A percentile compares a stretch with the other conserved stretches of the same genome.
Evolutionary conservation across 2,113 vertebrate species (phyloP).

Genomic region (Amazona guildingii): DNA sequence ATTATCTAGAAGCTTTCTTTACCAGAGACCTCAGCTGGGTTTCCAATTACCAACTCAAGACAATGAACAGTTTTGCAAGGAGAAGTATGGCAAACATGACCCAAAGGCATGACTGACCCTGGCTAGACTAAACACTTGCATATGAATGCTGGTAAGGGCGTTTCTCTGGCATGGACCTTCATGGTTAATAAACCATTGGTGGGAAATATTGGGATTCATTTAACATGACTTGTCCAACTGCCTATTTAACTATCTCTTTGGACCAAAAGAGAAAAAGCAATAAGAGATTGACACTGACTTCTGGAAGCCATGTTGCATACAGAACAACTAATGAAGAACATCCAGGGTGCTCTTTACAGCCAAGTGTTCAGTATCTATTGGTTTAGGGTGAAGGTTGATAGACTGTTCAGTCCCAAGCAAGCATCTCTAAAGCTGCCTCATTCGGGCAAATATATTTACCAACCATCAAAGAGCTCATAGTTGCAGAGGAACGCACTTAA

Average conservation of each 20-base stretch:
- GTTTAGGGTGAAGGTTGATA: not conserved
- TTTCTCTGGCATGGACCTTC: not conserved
- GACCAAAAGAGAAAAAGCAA: not conserved
- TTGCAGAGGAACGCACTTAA: not conserved
- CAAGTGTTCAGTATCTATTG: not conserved
- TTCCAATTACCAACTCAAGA: not conserved
- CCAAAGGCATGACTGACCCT: not conserved
- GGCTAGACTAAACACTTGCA: not conserved
- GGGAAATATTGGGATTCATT: not conserved
- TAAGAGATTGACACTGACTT: not conserved
- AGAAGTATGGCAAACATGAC: not conserved
- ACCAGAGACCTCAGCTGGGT: not conserved
- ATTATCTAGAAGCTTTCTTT: not conserved
- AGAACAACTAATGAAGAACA: not conserved
- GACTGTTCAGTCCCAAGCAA: not conserved
- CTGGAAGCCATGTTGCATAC: not conserved
- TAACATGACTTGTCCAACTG: not conserved
- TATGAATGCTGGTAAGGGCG: accelerated
- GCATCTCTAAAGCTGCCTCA: not conserved
- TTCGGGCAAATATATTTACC: not conserved
- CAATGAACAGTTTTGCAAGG: not conserved
- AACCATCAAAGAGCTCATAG: not conserved
- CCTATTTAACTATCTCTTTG: not conserved
- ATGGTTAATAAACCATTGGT: not conserved
- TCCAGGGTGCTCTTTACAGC: not conserved